Evolutionary conservation across 2,113 vertebrate species (phyloP), one percentile per base, ranked within the genome.

Genomic region (Lepus europaeus): DNA sequence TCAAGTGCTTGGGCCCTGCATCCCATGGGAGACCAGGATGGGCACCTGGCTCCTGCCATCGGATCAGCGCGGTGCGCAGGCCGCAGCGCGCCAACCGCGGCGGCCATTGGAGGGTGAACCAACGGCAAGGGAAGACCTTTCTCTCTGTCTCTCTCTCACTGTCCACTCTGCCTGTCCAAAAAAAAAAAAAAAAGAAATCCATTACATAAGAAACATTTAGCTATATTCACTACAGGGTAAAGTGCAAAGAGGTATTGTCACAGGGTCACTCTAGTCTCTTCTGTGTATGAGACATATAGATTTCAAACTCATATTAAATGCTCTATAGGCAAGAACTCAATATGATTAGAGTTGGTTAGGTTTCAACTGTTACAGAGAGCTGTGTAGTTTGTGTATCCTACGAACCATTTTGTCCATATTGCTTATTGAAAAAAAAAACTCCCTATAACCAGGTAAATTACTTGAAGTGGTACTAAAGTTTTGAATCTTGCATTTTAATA

Each of bases 401-500:
- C 25, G 90, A 66, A 87, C 23, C 27, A 11, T 89, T 16, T 59
- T 95, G 89, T 77, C 16, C 25, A 13, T 69, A 91, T 79, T 94
- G 11, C 45, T 93, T 84, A 66, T 84, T 73, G n/a, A 88, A 90
- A 87, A 59, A 39, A 39, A 45, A 95, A 53, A 49, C 88, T 88
- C 2, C 45, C 49, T 85, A 31, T 64, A 77, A 78, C 11, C 22
- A 89, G 16, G 8, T 76, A 87, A 45, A 51, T 86, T 89, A 81
- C 39, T 73, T 85, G 33, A 81, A 84, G 68, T 70, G 9, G 39
- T 91, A 91, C 9, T 95, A 33, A 83, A 27, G 11, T 92, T 33
- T 92, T 88, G 77, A 93, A 51, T 76, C 14, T 89, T 89, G n/a
- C 7, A 74, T 87, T 95, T 96, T 92, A 77, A 88, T 25, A 86